A percentile compares a stretch with the other conserved stretches of the same genome.
phyloP scores from a whole-genome alignment of 1,140 invertebrate species.

The Zaprionus camerounensis region DNA sequence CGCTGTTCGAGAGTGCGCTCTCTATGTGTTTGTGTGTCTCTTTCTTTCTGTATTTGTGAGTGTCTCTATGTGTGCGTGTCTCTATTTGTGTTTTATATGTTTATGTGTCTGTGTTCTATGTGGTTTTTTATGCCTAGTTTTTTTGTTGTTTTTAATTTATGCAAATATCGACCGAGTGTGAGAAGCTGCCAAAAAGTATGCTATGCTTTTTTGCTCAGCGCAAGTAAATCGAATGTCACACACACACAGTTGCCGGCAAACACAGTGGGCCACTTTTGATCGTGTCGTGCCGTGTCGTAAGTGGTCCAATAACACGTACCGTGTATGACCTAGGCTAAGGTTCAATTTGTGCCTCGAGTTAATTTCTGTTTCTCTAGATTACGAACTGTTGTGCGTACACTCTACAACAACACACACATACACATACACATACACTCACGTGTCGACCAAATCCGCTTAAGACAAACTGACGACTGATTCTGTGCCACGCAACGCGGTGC shows the following conservation, averaged over 20 bases:
- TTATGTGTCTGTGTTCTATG: conserved; percentile 27
- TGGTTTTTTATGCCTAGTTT: conserved; percentile 31
- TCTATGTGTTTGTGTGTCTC: conserved; percentile 2
- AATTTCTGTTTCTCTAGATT: no score
- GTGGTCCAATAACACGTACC: neutral
- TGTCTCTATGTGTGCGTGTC: neutral
- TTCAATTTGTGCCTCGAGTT: neutral
- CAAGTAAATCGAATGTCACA: conserved; percentile 60
- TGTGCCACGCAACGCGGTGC: conserved; percentile 53
- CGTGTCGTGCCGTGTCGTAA: conserved; percentile 52
- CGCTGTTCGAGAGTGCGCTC: neutral
- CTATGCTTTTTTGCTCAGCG: conserved; percentile 48
- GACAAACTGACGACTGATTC: conserved; percentile 82
- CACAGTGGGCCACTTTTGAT: conserved; percentile 45
- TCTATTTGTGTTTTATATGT: conserved; percentile 6
- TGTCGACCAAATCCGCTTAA: conserved; percentile 82
- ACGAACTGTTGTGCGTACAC: conserved; percentile 52
- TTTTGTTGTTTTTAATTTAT: conserved; percentile 66
- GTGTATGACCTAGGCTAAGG: conserved; percentile 2
- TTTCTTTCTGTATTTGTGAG: neutral
- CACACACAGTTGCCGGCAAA: conserved; percentile 21
- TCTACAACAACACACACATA: conserved; percentile 25
- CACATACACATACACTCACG: conserved; percentile 55
- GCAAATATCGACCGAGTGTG: conserved; percentile 71
- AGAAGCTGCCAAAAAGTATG: conserved; percentile 68